A percentile compares a stretch with the other conserved stretches of the same genome.
phyloP scores from a whole-genome alignment of 2,113 vertebrate genomes.

The Caracal caracal region DNA sequence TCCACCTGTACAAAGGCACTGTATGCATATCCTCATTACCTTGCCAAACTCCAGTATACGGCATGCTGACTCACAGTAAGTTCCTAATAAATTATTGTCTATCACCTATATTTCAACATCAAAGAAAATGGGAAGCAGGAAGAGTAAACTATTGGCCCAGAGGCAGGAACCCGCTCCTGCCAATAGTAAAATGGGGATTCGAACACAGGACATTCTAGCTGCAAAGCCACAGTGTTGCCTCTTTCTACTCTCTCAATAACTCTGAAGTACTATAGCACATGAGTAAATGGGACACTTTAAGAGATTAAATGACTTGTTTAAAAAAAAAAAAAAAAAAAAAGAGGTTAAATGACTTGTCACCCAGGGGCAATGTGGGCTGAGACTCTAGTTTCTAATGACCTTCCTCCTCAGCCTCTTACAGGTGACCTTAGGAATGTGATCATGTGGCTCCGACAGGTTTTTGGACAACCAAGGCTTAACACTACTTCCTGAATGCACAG shows the following conservation, averaged over 20 bases:
- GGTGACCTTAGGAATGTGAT: neutral
- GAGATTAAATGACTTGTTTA: neutral
- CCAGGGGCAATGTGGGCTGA: neutral
- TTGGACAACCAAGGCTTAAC: neutral
- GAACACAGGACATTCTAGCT: neutral
- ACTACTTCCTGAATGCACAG: neutral
- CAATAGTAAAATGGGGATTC: neutral
- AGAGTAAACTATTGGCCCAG: neutral
- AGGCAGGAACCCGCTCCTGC: neutral
- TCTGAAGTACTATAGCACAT: neutral
- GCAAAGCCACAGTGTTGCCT: neutral
- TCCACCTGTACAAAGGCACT: neutral
- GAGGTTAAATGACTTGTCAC: neutral
- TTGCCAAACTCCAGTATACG: rapidly evolving
- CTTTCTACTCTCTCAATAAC: neutral
- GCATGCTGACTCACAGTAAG: neutral
- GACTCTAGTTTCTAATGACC: neutral
- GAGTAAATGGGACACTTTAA: too few relatives aligned
- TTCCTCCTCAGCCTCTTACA: neutral
- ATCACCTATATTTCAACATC: neutral
- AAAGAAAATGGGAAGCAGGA: neutral
- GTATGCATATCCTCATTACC: neutral
- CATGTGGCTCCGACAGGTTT: neutral
- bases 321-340: too few relatives aligned
- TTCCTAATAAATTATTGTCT: neutral